Evolutionary conservation across 2,888 invertebrate genomes (phyloP).

Genomic region (Trichopria drosophilae): DNA sequence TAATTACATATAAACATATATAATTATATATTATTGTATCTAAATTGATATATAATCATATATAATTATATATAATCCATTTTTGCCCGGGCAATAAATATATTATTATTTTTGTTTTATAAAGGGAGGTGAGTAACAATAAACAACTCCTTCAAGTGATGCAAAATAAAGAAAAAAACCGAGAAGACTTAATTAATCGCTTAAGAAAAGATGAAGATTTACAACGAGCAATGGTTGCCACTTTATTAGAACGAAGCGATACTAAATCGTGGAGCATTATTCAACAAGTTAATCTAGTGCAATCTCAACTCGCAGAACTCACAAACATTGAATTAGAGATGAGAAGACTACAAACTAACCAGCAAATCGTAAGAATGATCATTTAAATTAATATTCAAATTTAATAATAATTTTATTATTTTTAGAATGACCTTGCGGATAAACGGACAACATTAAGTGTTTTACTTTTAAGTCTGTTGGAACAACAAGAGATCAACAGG

Average conservation of each 20-base stretch:
- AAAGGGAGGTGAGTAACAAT: constrained; percentile 66
- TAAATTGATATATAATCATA: too few species aligned
- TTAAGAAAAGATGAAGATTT: constrained; percentile 71
- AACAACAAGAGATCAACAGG: constrained; percentile 70
- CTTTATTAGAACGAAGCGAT: constrained; percentile 73
- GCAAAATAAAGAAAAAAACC: constrained; percentile 66
- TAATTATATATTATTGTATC: too few species aligned
- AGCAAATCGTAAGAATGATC: constrained; percentile 65
- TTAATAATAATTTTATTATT: constrained; percentile 23
- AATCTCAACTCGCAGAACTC: constrained; percentile 70
- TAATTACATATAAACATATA: too few species aligned
- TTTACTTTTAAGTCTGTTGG: constrained; percentile 69
- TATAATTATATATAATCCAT: neutral
- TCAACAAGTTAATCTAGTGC: constrained; percentile 75
- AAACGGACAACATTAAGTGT: constrained; percentile 70
- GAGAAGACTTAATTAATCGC: constrained; percentile 64
- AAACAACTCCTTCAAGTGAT: constrained; percentile 65
- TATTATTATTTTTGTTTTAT: constrained; percentile 25
- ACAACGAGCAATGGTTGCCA: constrained; percentile 73
- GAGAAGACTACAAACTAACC: constrained; percentile 68
- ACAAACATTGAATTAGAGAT: constrained; percentile 75
- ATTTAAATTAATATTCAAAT: neutral
- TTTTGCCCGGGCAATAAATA: neutral
- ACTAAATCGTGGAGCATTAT: constrained; percentile 75
- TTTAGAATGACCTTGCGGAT: constrained; percentile 68